These are phyloP conservation scores for Meda fulgida DNA, from an alignment of 2,797 vertebrate species.

Conservation along the genomic window DNA sequence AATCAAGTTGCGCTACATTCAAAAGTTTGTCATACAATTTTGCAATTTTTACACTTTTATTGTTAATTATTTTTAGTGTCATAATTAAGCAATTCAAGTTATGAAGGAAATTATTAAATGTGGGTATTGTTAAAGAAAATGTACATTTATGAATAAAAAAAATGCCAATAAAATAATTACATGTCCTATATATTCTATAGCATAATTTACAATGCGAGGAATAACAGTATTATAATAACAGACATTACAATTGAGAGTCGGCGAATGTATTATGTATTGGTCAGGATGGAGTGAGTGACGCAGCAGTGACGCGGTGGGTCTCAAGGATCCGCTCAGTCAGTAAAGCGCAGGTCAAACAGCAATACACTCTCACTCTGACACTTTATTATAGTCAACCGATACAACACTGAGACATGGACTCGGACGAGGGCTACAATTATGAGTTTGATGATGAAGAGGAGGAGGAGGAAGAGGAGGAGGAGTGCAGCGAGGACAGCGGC, in stretches of 20 bases:
- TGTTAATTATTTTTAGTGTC: neutral
- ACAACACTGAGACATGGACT: slow-evolving; percentile 89
- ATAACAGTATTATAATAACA: no score
- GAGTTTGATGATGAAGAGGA: slow-evolving; percentile 98
- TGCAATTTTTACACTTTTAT: neutral
- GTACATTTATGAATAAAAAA: neutral
- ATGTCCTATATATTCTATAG: neutral
- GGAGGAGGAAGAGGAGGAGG: slow-evolving; percentile 87
- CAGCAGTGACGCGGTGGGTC: slow-evolving; percentile 20
- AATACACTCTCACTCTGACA: neutral
- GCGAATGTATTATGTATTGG: neutral
- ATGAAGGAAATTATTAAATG: neutral
- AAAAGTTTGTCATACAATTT: neutral
- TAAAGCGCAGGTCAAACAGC: slow-evolving; percentile 20
- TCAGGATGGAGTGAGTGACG: neutral
- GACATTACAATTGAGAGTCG: no score
- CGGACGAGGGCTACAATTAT: slow-evolving; percentile 99
- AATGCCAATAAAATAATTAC: neutral
- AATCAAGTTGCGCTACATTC: no score
- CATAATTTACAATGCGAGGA: neutral
- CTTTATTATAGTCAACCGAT: slow-evolving; percentile 61
- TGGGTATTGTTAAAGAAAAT: neutral
- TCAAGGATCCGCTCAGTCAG: slow-evolving; percentile 24
- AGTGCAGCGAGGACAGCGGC: slow-evolving; percentile 96
- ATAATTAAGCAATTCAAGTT: neutral